Evolutionary conservation across 1,140 invertebrate genomes (phyloP), one percentile per base, ranked within the genome.

Genomic region (Fopius arisanus): DNA sequence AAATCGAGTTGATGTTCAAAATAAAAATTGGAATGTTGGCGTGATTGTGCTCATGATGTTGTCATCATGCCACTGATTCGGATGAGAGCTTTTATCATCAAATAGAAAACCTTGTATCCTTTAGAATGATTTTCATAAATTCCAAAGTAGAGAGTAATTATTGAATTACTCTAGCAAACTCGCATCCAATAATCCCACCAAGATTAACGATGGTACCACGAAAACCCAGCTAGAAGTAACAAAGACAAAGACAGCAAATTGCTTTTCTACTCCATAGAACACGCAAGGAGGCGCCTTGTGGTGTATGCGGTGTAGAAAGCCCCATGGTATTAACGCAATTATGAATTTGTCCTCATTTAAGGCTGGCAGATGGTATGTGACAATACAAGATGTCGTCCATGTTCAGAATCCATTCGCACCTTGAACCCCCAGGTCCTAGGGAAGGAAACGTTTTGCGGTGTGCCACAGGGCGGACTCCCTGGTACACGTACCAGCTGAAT

Each of bases 301-400:
- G 84, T 84, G 79, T 78, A 78, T 83, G 82, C 76, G 83, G 83
- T 79, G 29, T 77, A 82, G 78, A 74, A 78, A 74, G 78, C 75
- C 80, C 80, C 10, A 79, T 81, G 82, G 81, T 82, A 88, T 87
- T 86, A 88, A 87, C 84, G 84, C 83, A 87, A 87, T 87, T 88
- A 88, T 88, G 84, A 87, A 88, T 88, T 87, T 86, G 84, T 87
- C 85, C 9, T 65, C 29, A 65, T 65, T 65, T 65, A 65, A 33
- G 23, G 62, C 62, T 29, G 14, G 86, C 84, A 81, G 76, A 82
- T 78, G 71, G 81, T 80, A 84, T 85, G 82, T 86, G 86, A 87
- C 86, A 88, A 87, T 87, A 87, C 85, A 87, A 87, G 85, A 86
- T 86, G 85, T 84, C 78, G 82, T 76, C 63, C 76, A 48, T 70